These are phyloP conservation scores for Cyclargus thomasi DNA, from an alignment of 1,140 invertebrate genomes.

Conservation along the genomic window DNA sequence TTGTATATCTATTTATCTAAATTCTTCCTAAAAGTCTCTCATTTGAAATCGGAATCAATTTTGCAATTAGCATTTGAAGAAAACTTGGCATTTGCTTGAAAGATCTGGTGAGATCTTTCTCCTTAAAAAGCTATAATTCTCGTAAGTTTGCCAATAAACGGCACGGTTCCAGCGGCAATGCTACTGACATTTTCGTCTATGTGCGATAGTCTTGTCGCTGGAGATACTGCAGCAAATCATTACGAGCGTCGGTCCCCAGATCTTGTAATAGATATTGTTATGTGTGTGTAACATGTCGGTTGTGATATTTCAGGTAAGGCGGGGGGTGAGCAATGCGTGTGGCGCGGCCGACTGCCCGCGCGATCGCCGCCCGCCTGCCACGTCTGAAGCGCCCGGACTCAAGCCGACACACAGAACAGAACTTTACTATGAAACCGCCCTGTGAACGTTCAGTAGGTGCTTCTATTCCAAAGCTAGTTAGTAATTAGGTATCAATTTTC, in stretches of 20 bases:
- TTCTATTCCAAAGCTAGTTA: constrained; percentile 39
- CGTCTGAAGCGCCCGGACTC: constrained; percentile 41
- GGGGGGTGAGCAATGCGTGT: constrained; percentile 44
- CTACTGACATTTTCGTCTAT: too few relatives aligned
- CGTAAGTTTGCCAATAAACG: neutral
- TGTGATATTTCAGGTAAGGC: constrained; percentile 47
- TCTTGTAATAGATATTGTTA: neutral
- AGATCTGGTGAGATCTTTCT: neutral
- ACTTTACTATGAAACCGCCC: constrained; percentile 21
- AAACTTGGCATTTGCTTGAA: neutral
- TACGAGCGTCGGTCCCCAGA: too few relatives aligned
- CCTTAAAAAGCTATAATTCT: neutral
- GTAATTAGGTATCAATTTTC: constrained; percentile 32
- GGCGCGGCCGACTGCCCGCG: constrained; percentile 53
- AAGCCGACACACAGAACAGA: constrained; percentile 21
- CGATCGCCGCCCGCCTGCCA: constrained; percentile 61
- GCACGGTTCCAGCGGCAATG: neutral
- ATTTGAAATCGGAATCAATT: neutral
- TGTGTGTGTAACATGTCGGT: neutral
- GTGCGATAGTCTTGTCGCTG: too few relatives aligned
- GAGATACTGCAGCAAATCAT: too few relatives aligned
- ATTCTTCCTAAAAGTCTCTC: neutral
- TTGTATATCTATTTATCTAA: neutral
- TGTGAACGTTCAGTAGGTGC: constrained; percentile 39
- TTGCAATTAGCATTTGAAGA: neutral